These are phyloP conservation scores for Corythornis vintsioides DNA, from an alignment of 2,113 vertebrate genomes.

Conservation along the genomic window DNA sequence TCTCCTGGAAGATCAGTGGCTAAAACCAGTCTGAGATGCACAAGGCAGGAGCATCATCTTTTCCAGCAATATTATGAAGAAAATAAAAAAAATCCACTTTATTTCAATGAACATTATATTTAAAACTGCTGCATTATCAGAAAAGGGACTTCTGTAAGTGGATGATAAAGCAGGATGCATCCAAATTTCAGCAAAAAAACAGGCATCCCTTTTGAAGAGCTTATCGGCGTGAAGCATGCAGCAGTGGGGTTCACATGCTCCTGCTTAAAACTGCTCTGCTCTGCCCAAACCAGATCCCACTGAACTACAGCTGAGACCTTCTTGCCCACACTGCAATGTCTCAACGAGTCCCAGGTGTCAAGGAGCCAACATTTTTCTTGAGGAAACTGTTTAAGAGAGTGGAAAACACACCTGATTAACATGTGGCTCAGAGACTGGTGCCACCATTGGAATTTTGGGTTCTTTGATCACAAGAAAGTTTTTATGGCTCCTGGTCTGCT, in stretches of 20 bases:
- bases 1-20: not conserved
- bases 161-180: slow-evolving; percentile 19
- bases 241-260: not conserved
- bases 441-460: too few relatives aligned
- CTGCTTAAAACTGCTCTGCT: not conserved
- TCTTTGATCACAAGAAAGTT: too few relatives aligned
- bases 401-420: too few relatives aligned
- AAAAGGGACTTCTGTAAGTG: not conserved
- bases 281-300: not conserved
- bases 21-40: not conserved
- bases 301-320: not conserved
- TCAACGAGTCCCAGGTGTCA: not conserved
- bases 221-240: not conserved
- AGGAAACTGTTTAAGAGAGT: not conserved
- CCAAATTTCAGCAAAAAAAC: slow-evolving; percentile 1
- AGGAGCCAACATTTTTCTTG: not conserved
- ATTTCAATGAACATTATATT: not conserved
- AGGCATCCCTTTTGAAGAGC: not conserved
- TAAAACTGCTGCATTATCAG: not conserved
- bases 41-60: not conserved
- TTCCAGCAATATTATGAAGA: not conserved
- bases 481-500: too few relatives aligned
- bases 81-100: not conserved
- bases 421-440: too few relatives aligned
- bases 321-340: not conserved